phyloP scores from a whole-genome alignment of 1,140 invertebrate genomes.

The Dreissena polymorpha region DNA sequence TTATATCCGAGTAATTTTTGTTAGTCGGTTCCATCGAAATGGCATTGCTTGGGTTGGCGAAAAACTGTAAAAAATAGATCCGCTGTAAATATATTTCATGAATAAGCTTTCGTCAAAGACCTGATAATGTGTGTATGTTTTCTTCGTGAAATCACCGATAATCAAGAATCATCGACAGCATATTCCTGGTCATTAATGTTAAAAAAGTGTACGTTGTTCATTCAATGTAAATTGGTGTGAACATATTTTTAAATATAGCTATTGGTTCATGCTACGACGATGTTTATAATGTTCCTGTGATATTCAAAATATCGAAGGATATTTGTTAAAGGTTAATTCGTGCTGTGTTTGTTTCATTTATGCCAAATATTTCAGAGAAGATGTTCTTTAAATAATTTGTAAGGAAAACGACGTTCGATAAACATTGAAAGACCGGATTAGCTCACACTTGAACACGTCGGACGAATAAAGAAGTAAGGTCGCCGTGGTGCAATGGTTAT shows the following conservation, averaged over 20 bases:
- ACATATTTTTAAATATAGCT: too few relatives aligned
- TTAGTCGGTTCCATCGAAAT: conserved; percentile 21
- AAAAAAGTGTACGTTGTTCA: too few relatives aligned
- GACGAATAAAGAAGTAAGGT: too few relatives aligned
- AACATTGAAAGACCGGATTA: too few relatives aligned
- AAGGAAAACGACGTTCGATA: too few relatives aligned
- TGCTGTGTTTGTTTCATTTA: not conserved
- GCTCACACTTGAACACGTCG: not conserved
- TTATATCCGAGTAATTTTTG: conserved; percentile 14
- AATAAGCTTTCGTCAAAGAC: not conserved
- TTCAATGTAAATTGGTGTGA: too few relatives aligned
- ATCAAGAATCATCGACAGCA: too few relatives aligned
- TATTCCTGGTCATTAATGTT: too few relatives aligned
- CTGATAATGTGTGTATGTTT: not conserved
- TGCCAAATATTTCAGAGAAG: not conserved
- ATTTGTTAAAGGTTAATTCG: not conserved
- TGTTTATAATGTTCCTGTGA: too few relatives aligned
- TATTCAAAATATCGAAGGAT: too few relatives aligned
- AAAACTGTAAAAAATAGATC: not conserved
- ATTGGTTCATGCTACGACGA: too few relatives aligned
- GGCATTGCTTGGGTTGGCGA: not conserved
- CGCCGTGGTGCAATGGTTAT: too few relatives aligned
- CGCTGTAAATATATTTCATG: conserved; percentile 5
- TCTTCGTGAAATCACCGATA: not conserved
- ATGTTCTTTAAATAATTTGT: not conserved